A percentile compares a stretch with the other conserved stretches of the same genome.
Evolutionary conservation across 2,797 vertebrate genomes (phyloP).

Genomic region (Chloroceryle amazona): DNA sequence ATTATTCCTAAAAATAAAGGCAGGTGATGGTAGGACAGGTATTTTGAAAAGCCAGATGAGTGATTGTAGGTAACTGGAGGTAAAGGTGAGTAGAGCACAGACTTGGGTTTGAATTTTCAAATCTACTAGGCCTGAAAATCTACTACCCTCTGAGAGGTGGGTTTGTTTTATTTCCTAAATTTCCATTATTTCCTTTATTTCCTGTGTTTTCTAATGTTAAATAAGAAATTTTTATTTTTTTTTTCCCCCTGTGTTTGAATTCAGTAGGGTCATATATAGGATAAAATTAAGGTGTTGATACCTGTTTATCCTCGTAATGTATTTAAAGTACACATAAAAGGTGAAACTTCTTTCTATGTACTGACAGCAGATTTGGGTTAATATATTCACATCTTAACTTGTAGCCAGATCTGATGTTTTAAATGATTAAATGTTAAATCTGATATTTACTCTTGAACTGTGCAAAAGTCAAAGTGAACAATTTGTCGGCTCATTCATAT

Average conservation of each 20-base stretch:
- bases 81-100: not conserved
- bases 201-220: not conserved
- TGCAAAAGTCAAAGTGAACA: constrained; percentile 72
- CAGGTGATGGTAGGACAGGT: not conserved
- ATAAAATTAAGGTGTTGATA: not conserved
- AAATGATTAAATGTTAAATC: constrained; percentile 70
- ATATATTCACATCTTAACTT: constrained; percentile 48
- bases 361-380: constrained; percentile 50
- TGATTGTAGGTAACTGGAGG: not conserved
- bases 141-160: not conserved
- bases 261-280: not conserved
- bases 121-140: not conserved
- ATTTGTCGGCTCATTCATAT: constrained; percentile 76
- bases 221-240: not conserved
- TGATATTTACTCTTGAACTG: constrained; percentile 63
- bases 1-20: not conserved
- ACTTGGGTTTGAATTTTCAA: not conserved
- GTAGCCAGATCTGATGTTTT: constrained; percentile 57
- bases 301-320: not conserved
- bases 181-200: no score
- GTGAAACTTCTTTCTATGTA: not conserved
- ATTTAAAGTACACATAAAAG: not conserved
- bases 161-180: not conserved
- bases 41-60: not conserved
- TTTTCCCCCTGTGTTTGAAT: not conserved